Base-by-base conservation (phyloP, 2,888 invertebrate genomes). In the Thereva nobilitata region DNA sequence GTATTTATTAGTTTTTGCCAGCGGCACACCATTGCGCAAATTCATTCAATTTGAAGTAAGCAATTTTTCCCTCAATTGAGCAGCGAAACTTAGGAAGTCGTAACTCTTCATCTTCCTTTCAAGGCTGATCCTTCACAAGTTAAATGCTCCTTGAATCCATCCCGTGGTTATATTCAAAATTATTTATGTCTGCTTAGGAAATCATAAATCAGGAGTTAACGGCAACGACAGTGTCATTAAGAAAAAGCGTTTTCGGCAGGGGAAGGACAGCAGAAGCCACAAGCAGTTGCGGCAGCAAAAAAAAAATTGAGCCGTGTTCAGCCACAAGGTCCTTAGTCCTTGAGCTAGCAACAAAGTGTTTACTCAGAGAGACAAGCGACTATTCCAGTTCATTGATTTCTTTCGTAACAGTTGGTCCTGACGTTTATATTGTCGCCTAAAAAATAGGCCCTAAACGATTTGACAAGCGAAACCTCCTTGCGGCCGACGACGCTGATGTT, bases 341-440 rank as follows among this genome's bases (percentile, higher is more conserved):
- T 23, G 8, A 7, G 35, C 12, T 9, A 12, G 34, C 7, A 38
- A 54, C 68, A 72, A 72, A 65, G 34, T 34, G 42, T 52, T 52
- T n/a, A 64, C 53, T 45, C 56, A 38, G 49, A 52, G 55, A 54
- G 66, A 54, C 47, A 67, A 69, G 68, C 68, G 72, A 74, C 76
- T 75, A 77, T 80, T 80, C 80, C 80, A 78, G 77, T 78, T 80
- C 80, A 80, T 80, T 80, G 80, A 78, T 76, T 77, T 75, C 79
- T 78, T 80, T 80, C 76, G 80, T 77, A 80, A 79, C 80, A 80
- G 80, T 80, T 80, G 80, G 78, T 79, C 76, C 75, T 80, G 80
- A 80, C 80, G 77, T 79, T 80, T 69, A 69, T 67, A 67, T 69
- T 67, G 66, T 61, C 59, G 67, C 59, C 64, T 67, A 70, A 70